Conservation (phyloP, 2,113 vertebrate species). For the Sitta europaea region DNA sequence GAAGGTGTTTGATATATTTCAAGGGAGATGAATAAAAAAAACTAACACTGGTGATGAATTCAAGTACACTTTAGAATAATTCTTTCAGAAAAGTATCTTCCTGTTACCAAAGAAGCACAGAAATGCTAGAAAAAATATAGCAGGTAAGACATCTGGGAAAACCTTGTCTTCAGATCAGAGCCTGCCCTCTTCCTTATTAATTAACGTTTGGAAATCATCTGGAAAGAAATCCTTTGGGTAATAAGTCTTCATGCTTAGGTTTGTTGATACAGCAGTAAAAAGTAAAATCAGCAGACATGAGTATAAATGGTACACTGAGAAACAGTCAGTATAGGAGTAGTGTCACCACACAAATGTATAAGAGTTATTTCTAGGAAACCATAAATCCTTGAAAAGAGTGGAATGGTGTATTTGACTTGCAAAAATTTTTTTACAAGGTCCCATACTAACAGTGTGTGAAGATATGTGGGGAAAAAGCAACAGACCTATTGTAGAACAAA, state of each 20-base stretch:
- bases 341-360: not conserved
- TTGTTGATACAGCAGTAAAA: not conserved
- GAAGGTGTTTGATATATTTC: not conserved
- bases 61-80: not conserved
- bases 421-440: not conserved
- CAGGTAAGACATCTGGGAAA: not conserved
- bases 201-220: not conserved
- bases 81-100: not conserved
- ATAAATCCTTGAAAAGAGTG: not conserved
- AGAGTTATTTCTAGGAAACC: not conserved
- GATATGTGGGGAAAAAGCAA: not conserved
- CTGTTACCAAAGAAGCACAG: not conserved
- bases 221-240: not conserved
- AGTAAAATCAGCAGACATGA: not conserved
- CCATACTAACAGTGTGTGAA: not conserved
- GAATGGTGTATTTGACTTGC: not conserved
- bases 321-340: not conserved
- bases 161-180: not conserved
- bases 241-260: not conserved
- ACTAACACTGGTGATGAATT: not conserved
- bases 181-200: not conserved
- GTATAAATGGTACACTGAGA: not conserved
- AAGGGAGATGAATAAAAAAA: not conserved
- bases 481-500: not conserved
- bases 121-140: not conserved